phyloP scores from a whole-genome alignment of 2,888 invertebrate genomes.

The Ophion slaviceki region DNA sequence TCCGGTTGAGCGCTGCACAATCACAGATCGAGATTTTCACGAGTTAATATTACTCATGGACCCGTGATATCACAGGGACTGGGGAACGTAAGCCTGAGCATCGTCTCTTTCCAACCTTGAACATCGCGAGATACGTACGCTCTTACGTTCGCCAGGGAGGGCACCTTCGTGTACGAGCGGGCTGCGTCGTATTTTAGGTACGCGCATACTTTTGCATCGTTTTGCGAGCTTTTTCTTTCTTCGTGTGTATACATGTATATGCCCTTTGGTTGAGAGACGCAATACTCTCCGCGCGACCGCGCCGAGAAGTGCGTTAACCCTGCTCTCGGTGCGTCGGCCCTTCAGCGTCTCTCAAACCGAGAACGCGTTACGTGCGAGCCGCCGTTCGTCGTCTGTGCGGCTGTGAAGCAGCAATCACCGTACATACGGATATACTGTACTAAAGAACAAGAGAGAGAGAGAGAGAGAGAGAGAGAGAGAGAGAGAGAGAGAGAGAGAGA shows the following conservation, averaged over 20 bases:
- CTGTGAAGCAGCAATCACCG: constrained; percentile 26
- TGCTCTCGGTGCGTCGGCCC: constrained; percentile 79
- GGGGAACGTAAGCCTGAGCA: neutral
- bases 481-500: neutral
- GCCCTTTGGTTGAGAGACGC: constrained; percentile 31
- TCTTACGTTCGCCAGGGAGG: neutral
- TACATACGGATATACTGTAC: constrained; percentile 4
- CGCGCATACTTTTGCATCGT: neutral
- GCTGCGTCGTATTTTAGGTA: neutral
- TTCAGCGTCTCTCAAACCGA: constrained; percentile 79
- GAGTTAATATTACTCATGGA: neutral
- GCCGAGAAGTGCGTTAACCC: constrained; percentile 78
- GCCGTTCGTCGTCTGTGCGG: constrained; percentile 36
- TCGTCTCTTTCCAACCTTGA: neutral
- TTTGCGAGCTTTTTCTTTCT: constrained; percentile 50
- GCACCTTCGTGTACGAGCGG: neutral
- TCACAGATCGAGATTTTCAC: neutral
- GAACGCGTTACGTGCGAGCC: constrained; percentile 49
- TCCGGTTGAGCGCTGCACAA: neutral
- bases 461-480: neutral
- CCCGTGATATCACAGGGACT: neutral
- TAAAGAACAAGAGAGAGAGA: constrained; percentile 11
- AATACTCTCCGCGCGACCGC: constrained; percentile 45
- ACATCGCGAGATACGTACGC: neutral
- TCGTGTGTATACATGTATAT: constrained; percentile 18